phyloP scores from a whole-genome alignment of 2,797 vertebrate species.

The Monodelphis domestica region DNA sequence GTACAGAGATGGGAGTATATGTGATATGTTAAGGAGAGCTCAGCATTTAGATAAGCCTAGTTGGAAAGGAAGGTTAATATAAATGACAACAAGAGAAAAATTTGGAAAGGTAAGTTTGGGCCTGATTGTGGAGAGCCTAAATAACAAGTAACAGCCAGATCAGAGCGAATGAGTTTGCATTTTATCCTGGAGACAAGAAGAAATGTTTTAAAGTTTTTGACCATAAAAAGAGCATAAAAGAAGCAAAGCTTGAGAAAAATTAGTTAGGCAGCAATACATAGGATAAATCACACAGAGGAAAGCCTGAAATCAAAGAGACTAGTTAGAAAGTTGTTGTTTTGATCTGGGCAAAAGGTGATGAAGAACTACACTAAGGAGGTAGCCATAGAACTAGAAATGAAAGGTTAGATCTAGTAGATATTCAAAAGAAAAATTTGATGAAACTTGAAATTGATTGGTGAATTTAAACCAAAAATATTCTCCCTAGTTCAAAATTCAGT shows the following conservation, averaged over 20 bases:
- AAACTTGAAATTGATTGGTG: neutral
- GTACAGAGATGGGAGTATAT: neutral
- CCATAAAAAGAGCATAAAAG: neutral
- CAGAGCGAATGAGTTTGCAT: neutral
- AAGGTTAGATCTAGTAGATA: neutral
- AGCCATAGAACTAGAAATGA: neutral
- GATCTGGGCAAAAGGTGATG: neutral
- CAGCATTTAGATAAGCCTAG: neutral
- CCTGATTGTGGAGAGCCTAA: neutral
- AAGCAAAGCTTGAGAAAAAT: neutral
- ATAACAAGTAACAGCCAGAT: neutral
- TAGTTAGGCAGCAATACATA: neutral
- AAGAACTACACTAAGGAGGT: neutral
- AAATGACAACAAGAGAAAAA: neutral
- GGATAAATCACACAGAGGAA: neutral
- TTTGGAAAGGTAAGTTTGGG: neutral
- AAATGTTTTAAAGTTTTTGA: neutral
- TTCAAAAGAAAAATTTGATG: neutral
- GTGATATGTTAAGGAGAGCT: neutral
- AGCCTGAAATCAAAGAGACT: neutral
- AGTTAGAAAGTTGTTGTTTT: neutral
- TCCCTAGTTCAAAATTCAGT: neutral
- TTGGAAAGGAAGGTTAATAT: neutral
- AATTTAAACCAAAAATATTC: neutral
- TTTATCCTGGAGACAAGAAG: neutral